Conservation (phyloP, 2,113 vertebrate genomes). For the Microcebus lehilahytsara region DNA sequence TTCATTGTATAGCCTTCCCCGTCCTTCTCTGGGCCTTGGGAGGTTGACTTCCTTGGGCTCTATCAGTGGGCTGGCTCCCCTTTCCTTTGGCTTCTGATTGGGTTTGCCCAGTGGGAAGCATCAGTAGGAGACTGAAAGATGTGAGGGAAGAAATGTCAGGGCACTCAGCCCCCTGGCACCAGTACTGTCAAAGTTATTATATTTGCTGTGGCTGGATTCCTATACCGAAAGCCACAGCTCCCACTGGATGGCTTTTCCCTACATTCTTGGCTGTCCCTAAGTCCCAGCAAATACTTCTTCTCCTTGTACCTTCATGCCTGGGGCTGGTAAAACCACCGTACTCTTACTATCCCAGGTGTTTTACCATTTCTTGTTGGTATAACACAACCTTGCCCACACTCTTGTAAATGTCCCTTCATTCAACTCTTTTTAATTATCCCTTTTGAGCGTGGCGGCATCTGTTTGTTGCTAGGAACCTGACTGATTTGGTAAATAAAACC, state of each 20-base stretch:
- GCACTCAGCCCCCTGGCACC: not conserved
- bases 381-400: not conserved
- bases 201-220: not conserved
- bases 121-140: not conserved
- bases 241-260: not conserved
- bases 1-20: not conserved
- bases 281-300: not conserved
- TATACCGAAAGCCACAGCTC: not conserved
- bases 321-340: not conserved
- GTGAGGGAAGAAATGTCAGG: not conserved
- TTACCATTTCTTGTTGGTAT: not conserved
- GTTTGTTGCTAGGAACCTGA: slow-evolving; percentile 28
- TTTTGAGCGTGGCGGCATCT: not conserved
- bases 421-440: not conserved
- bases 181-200: not conserved
- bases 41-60: not conserved
- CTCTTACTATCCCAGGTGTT: not conserved
- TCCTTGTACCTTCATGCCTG: not conserved
- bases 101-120: not conserved
- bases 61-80: not conserved
- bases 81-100: not conserved
- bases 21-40: not conserved
- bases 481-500: not conserved
- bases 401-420: not conserved
- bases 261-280: not conserved